Evolutionary conservation across 2,113 vertebrate species (phyloP).

Genomic region (Melanerpes aurifrons): DNA sequence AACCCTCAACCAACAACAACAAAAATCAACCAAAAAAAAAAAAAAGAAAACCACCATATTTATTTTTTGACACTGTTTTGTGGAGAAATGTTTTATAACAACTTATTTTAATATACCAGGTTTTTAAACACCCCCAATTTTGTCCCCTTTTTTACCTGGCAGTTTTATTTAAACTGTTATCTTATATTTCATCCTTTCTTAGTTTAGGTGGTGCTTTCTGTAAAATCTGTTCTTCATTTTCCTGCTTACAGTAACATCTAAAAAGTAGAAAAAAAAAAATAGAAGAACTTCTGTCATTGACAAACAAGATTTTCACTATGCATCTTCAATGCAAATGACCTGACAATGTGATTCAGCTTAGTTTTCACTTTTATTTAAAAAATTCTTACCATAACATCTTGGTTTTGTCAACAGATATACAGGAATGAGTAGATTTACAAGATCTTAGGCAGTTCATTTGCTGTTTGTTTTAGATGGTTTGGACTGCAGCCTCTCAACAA

Average conservation of each 20-base stretch:
- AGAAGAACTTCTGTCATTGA: not conserved
- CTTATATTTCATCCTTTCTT: not conserved
- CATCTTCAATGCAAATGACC: not conserved
- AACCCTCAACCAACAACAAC: no score
- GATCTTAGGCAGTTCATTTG: not conserved
- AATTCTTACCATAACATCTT: not conserved
- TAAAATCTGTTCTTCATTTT: not conserved
- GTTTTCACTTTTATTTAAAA: not conserved
- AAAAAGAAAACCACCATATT: not conserved
- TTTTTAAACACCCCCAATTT: not conserved
- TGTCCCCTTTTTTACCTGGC: not conserved
- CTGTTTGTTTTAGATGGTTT: slow-evolving; percentile 23
- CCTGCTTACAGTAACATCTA: not conserved
- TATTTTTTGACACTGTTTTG: not conserved
- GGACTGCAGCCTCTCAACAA: not conserved
- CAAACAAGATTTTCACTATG: not conserved
- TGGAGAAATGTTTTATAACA: not conserved
- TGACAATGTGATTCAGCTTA: not conserved
- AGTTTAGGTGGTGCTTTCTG: not conserved
- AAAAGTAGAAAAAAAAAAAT: not conserved
- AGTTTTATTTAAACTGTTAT: not conserved
- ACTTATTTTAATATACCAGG: not conserved
- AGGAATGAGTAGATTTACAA: not conserved
- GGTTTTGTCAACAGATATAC: not conserved
- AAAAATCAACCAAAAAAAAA: no score